Evolutionary conservation across 2,888 invertebrate genomes (phyloP).

Genomic region (Magallana nippona): DNA sequence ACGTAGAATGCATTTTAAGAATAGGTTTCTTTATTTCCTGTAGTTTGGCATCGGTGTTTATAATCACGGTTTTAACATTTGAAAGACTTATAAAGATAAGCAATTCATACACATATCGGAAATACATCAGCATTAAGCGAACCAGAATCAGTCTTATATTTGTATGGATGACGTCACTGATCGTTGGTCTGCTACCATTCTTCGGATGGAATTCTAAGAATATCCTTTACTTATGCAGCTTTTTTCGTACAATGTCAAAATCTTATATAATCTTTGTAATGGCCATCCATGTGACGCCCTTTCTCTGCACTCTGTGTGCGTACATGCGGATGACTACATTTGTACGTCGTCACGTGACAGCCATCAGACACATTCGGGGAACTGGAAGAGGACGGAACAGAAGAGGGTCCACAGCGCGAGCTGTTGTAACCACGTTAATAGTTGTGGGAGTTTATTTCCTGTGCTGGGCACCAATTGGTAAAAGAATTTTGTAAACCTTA

Average conservation of each 20-base stretch:
- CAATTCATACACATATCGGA: conserved; percentile 45
- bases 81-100: conserved; percentile 53
- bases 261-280: conserved; percentile 31
- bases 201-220: conserved; percentile 53
- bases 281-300: conserved; percentile 30
- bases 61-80: conserved; percentile 43
- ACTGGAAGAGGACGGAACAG: neutral
- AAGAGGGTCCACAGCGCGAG: neutral
- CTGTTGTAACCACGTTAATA: conserved; percentile 47
- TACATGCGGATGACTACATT: conserved; percentile 44
- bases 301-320: conserved; percentile 43
- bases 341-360: conserved; percentile 36
- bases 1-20: conserved; percentile 51
- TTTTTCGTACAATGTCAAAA: conserved; percentile 46
- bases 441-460: conserved; percentile 51
- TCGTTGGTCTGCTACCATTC: conserved; percentile 49
- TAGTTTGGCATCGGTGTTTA: conserved; percentile 49
- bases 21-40: conserved; percentile 48
- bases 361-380: conserved; percentile 11
- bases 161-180: conserved; percentile 44
- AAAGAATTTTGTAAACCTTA: neutral
- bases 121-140: conserved; percentile 38
- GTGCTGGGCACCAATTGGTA: conserved; percentile 49
- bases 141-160: conserved; percentile 13
- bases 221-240: conserved; percentile 48